A percentile compares a stretch with the other conserved stretches of the same genome.
These are phyloP conservation scores for Thecocarcelia acutangulata DNA, from an alignment of 2,888 invertebrate genomes.

Conservation along the genomic window DNA sequence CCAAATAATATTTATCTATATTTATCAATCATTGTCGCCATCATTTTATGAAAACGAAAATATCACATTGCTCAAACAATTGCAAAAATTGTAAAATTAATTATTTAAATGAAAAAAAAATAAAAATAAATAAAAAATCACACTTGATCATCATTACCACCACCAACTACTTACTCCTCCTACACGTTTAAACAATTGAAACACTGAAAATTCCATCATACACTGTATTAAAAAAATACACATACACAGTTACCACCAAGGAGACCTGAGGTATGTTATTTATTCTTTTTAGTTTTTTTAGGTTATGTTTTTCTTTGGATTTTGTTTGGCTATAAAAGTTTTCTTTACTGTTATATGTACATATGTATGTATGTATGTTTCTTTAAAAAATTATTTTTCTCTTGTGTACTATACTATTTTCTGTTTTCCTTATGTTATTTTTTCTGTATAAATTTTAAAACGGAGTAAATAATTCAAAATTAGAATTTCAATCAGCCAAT, in stretches of 20 bases:
- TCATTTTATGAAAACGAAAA: constrained; percentile 45
- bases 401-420: constrained; percentile 7
- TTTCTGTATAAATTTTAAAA: not conserved
- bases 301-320: constrained; percentile 71
- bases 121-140: constrained; percentile 4
- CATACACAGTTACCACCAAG: constrained; percentile 89
- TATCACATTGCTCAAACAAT: constrained; percentile 39
- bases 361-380: not conserved
- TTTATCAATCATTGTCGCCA: constrained; percentile 52
- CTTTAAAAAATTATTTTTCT: constrained; percentile 29
- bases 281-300: constrained; percentile 70
- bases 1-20: constrained; percentile 50
- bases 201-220: constrained; percentile 19
- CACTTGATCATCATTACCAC: constrained; percentile 36
- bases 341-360: constrained; percentile 20
- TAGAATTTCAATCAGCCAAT: not conserved
- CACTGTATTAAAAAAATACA: constrained; percentile 42
- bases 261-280: constrained; percentile 92
- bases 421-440: constrained; percentile 15
- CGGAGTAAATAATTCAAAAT: constrained; percentile 28
- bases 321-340: constrained; percentile 52
- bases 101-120: constrained; percentile 9
- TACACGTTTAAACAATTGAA: constrained; percentile 41
- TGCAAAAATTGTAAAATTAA: constrained; percentile 21
- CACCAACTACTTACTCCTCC: constrained; percentile 46